Conservation (phyloP, 2,797 vertebrate genomes). For the Sparus aurata region DNA sequence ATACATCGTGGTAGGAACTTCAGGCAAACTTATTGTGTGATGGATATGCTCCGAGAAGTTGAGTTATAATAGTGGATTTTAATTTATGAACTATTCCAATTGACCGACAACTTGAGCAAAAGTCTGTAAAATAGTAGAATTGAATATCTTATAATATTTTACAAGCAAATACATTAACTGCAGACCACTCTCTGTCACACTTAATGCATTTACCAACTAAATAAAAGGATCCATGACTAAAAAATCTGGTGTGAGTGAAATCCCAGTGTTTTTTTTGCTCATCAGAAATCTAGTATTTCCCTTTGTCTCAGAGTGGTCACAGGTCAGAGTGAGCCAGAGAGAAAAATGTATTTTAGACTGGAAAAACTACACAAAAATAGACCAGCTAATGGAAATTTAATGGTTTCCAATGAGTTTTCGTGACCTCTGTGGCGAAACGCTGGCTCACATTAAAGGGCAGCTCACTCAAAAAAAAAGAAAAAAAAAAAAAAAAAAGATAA, state of each 20-base stretch:
- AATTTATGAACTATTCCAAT: neutral
- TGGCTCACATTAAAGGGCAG: slow-evolving; percentile 10
- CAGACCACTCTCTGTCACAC: neutral
- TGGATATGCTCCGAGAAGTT: neutral
- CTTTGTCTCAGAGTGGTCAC: slow-evolving; percentile 9
- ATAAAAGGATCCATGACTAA: neutral
- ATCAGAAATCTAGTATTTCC: neutral
- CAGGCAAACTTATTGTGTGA: too few relatives aligned
- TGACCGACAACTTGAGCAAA: neutral
- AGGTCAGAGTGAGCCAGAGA: slow-evolving; percentile 10
- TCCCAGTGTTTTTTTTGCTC: slow-evolving; percentile 14
- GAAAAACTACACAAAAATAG: slow-evolving; percentile 24
- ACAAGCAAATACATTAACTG: neutral
- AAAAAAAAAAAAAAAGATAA: slow-evolving; percentile 17
- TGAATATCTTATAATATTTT: slow-evolving; percentile 7
- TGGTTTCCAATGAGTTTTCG: slow-evolving; percentile 11
- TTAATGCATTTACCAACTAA: slow-evolving; percentile 9
- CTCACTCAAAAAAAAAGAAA: neutral
- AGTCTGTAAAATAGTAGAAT: neutral
- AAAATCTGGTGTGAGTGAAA: neutral
- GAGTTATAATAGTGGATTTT: neutral
- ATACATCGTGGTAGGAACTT: neutral
- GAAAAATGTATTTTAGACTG: slow-evolving; percentile 11
- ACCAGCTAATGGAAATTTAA: slow-evolving; percentile 28
- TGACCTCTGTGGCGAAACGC: slow-evolving; percentile 20